These are phyloP conservation scores for Trinorchestia longiramus DNA, from an alignment of 1,140 invertebrate genomes.

Conservation along the genomic window DNA sequence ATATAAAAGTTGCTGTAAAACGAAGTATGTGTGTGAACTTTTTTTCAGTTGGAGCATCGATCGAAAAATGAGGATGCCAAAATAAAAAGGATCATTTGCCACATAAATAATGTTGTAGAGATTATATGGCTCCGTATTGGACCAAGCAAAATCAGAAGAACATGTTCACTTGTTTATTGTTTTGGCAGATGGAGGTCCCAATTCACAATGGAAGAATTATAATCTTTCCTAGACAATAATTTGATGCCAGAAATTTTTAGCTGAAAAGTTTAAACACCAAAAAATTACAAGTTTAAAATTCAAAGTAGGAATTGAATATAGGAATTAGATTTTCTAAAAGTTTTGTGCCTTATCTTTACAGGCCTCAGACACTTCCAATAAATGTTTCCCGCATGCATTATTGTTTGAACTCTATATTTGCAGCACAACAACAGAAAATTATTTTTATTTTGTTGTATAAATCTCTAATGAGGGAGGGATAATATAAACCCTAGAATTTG, in stretches of 20 bases:
- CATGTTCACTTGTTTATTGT: neutral
- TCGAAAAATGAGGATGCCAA: neutral
- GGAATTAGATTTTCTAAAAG: neutral
- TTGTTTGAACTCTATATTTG: neutral
- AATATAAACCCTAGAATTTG: no score
- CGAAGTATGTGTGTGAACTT: no score
- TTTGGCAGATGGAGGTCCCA: neutral
- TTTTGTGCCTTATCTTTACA: neutral
- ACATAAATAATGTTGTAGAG: neutral
- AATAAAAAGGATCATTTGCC: neutral
- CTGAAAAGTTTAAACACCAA: neutral
- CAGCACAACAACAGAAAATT: neutral
- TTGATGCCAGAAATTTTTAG: neutral
- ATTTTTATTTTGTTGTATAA: neutral
- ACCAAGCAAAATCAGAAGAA: neutral
- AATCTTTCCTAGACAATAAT: neutral
- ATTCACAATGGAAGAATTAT: neutral
- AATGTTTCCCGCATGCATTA: neutral
- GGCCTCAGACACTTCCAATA: neutral
- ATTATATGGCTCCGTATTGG: neutral
- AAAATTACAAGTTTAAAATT: neutral
- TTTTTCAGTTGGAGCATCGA: neutral
- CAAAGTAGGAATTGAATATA: neutral
- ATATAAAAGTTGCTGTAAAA: neutral
- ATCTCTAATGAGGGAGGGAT: neutral